These are phyloP conservation scores for Pterocles orientalis DNA, from an alignment of 2,113 vertebrate species.

Conservation along the genomic window DNA sequence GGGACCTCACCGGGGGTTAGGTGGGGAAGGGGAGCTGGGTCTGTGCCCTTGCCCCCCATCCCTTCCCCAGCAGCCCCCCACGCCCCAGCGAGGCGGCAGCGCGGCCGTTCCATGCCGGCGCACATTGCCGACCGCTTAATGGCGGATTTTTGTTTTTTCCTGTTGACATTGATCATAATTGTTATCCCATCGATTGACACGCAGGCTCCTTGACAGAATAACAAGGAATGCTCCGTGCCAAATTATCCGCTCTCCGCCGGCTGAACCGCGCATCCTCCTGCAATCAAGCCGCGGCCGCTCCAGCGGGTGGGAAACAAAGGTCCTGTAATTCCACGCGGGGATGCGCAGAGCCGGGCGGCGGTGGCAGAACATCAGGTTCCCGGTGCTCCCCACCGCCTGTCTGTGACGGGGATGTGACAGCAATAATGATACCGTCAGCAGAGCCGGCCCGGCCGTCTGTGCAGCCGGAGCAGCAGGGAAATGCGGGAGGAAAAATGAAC, in stretches of 20 bases:
- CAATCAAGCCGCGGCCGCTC: not conserved
- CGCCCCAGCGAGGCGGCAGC: not conserved
- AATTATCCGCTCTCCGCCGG: not conserved
- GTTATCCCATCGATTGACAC: slow-evolving; percentile 56
- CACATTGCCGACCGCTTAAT: not conserved
- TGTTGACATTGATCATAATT: slow-evolving; percentile 56
- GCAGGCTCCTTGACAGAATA: not conserved
- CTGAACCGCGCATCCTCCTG: not conserved
- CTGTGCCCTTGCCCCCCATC: not conserved
- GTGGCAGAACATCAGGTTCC: not conserved
- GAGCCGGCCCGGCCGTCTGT: not conserved
- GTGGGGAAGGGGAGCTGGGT: not conserved
- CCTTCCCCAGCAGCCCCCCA: not conserved
- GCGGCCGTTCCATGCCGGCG: not conserved
- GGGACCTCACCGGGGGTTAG: not conserved
- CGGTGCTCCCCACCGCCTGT: slow-evolving; percentile 4
- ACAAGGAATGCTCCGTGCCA: not conserved
- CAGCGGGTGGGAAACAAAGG: slow-evolving; percentile 9
- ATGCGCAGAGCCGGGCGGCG: not conserved
- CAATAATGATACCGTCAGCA: slow-evolving; percentile 1
- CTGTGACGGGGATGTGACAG: slow-evolving; percentile 40
- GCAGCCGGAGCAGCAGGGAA: not conserved
- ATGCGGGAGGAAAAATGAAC: not conserved
- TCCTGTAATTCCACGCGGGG: not conserved
- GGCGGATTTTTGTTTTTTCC: not conserved